phyloP scores from a whole-genome alignment of 2,113 vertebrate species.

The Physeter macrocephalus region DNA sequence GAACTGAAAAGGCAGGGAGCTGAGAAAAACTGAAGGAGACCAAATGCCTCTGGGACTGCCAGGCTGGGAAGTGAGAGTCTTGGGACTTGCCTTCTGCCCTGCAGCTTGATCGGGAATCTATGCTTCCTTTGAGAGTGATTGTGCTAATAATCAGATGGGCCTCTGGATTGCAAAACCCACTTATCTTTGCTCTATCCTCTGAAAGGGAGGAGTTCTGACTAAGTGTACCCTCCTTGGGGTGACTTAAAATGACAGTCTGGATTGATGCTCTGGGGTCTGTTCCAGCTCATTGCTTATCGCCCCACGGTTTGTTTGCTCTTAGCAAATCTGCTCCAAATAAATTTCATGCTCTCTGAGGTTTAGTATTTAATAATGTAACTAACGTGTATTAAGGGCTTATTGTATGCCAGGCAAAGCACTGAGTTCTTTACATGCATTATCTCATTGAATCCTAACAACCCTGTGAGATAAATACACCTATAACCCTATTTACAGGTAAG shows the following conservation, averaged over 20 bases:
- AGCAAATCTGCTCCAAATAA: neutral
- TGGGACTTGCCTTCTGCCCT: constrained; percentile 17
- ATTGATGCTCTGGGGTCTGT: neutral
- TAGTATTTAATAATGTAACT: constrained; percentile 23
- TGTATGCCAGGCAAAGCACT: neutral
- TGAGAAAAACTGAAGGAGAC: neutral
- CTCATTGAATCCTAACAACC: neutral
- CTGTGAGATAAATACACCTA: neutral
- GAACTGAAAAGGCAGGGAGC: neutral
- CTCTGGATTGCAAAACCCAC: neutral
- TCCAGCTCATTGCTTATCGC: constrained; percentile 8
- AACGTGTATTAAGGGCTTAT: neutral
- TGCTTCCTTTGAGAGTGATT: constrained; percentile 1
- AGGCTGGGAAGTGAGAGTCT: neutral
- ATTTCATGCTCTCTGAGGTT: neutral
- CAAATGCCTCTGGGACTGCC: neutral
- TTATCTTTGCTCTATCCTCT: neutral
- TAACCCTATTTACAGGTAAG: neutral
- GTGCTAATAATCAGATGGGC: neutral
- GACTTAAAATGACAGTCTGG: neutral
- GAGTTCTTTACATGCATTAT: neutral
- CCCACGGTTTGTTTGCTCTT: neutral
- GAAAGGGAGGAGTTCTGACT: neutral
- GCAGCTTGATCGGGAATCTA: neutral
- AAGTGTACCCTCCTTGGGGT: neutral